Evolutionary conservation across 2,888 invertebrate genomes (phyloP).

Genomic region (Agrotis ipsilon): DNA sequence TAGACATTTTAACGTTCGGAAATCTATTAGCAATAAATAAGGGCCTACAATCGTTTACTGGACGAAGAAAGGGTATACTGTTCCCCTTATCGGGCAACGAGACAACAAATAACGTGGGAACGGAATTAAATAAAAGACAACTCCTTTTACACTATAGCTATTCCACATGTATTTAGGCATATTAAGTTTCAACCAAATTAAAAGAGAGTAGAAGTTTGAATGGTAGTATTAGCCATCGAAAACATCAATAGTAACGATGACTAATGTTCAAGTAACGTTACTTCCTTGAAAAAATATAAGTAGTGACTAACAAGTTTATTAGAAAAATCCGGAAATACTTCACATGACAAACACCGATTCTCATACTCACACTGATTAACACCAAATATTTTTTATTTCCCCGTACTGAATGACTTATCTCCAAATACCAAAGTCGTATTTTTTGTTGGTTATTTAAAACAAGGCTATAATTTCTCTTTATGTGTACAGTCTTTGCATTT

Average conservation of each 20-base stretch:
- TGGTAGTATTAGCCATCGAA: conserved; percentile 42
- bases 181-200: conserved; percentile 46
- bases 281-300: conserved; percentile 58
- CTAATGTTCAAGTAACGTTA: conserved; percentile 58
- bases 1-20: conserved; percentile 82
- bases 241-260: conserved; percentile 60
- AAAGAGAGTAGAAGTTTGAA: conserved; percentile 52
- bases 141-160: conserved; percentile 82
- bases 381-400: conserved; percentile 48
- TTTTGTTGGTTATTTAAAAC: conserved; percentile 30
- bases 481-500: conserved; percentile 26
- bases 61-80: conserved; percentile 88
- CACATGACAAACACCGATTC: conserved; percentile 59
- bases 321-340: conserved; percentile 67
- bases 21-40: conserved; percentile 90
- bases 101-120: conserved; percentile 90
- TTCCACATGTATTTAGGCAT: conserved; percentile 70
- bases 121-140: conserved; percentile 85
- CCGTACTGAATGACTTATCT: conserved; percentile 40
- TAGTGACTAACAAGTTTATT: conserved; percentile 63
- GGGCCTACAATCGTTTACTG: conserved; percentile 84
- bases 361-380: conserved; percentile 47
- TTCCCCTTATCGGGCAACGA: conserved; percentile 88
- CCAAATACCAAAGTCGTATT: conserved; percentile 34
- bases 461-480: conserved; percentile 32